Percentiles rank a stretch among this genome's conserved stretches.
These are phyloP conservation scores for Drosophila serrata DNA, from an alignment of 1,140 invertebrate species.

Conservation along the genomic window DNA sequence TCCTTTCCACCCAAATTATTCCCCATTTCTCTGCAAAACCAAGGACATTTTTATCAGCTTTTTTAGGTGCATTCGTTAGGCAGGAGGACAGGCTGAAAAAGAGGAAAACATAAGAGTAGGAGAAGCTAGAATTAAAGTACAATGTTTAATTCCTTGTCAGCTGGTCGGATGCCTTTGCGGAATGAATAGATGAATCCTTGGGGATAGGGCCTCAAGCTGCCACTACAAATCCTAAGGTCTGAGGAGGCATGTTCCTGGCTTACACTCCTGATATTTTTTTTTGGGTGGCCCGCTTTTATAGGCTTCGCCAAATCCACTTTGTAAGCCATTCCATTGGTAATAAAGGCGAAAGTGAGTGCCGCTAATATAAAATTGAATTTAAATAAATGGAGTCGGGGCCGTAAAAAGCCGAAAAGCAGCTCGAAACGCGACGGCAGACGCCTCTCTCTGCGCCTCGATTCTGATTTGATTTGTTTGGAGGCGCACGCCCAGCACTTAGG, in stretches of 20 bases:
- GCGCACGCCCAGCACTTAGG: slow-evolving; percentile 70
- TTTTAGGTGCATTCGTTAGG: slow-evolving; percentile 47
- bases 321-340: slow-evolving; percentile 68
- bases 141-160: slow-evolving; percentile 35
- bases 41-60: slow-evolving; percentile 46
- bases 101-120: background rate
- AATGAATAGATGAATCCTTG: slow-evolving; percentile 30
- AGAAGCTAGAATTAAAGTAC: slow-evolving; percentile 6
- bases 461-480: slow-evolving; percentile 76
- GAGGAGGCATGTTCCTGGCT: slow-evolving; percentile 5
- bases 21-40: slow-evolving; percentile 25
- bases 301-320: slow-evolving; percentile 72
- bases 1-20: slow-evolving; percentile 5
- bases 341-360: slow-evolving; percentile 75
- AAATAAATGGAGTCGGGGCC: slow-evolving; percentile 78
- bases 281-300: slow-evolving; percentile 40
- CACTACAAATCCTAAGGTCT: slow-evolving; percentile 29
- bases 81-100: slow-evolving; percentile 13
- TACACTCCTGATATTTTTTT: slow-evolving; percentile 11
- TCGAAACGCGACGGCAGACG: slow-evolving; percentile 8
- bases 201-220: slow-evolving; percentile 6
- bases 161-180: slow-evolving; percentile 27
- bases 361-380: slow-evolving; percentile 83
- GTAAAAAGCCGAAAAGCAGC: slow-evolving; percentile 62
- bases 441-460: slow-evolving; percentile 52